These are phyloP conservation scores for Drosophila trapezifrons DNA, from an alignment of 1,140 invertebrate species.

Conservation along the genomic window DNA sequence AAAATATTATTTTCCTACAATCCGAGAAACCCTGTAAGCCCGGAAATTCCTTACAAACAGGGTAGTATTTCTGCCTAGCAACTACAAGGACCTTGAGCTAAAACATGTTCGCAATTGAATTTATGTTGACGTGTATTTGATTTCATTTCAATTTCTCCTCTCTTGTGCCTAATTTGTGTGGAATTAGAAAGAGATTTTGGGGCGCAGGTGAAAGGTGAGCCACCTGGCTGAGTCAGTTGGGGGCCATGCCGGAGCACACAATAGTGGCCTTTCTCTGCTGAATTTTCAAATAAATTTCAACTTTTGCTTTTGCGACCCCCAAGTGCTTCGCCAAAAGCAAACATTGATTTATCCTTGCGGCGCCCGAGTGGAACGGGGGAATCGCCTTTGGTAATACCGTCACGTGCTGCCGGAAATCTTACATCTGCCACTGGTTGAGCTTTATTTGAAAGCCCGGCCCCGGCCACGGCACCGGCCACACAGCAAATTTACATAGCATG, in stretches of 20 bases:
- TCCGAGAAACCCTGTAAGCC: not conserved
- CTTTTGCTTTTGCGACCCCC: conserved; percentile 6
- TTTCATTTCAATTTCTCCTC: conserved; percentile 42
- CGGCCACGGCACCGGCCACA: not conserved
- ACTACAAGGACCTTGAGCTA: conserved; percentile 11
- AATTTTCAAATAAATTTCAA: conserved; percentile 38
- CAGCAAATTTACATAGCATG: conserved; percentile 44
- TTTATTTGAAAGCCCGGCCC: conserved; percentile 18
- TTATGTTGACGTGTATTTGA: conserved; percentile 39
- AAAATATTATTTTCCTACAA: not conserved
- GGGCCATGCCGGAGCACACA: conserved; percentile 9
- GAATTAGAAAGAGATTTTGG: conserved; percentile 21
- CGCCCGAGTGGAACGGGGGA: not conserved
- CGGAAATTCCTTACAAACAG: not conserved
- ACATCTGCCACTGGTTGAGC: conserved; percentile 39
- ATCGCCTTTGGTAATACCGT: conserved; percentile 35
- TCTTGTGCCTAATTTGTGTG: conserved; percentile 47
- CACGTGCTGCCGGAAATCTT: conserved; percentile 45
- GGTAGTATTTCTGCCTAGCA: conserved; percentile 24
- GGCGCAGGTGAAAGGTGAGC: conserved; percentile 27
- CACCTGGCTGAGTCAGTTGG: conserved; percentile 3
- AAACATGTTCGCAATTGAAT: conserved; percentile 27
- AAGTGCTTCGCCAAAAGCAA: conserved; percentile 12
- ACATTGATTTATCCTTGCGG: conserved; percentile 57
- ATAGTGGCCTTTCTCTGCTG: conserved; percentile 17